Base-by-base conservation (phyloP, 2,888 invertebrate species). In the Onchidella celtica region DNA sequence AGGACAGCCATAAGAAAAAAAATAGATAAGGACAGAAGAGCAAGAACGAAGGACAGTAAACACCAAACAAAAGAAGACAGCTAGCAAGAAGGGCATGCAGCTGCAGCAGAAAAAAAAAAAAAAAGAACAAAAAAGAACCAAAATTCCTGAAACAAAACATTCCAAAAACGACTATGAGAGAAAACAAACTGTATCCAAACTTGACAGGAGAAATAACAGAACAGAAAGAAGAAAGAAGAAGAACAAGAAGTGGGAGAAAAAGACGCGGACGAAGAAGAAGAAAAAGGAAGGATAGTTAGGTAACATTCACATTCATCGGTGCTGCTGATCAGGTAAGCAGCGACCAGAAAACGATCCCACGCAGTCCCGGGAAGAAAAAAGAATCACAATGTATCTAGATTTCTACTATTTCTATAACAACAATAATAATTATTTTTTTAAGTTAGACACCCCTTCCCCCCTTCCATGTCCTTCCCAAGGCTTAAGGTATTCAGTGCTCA, bases 51-150 rank as follows among this genome's bases (percentile, higher is more conserved):
- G 36, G 61, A 74, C 17, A 34, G 61, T 61, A 59, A 73, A 47
- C 27, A 34, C 57, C 59, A 73, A 34, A 57, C 29, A 73, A 32
- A 73, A 34, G 32, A 27, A 73, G 73, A 73, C 14, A 57, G 57
- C 57, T 29, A 59, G 29, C 11, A 32, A 59, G 59, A 70, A 17
- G 27, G 38, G 47, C 24, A 70, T n/a, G 27, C 6, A 40, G 27
- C 21, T 3, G 14, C 27, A 57, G 57, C 21, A 57, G 57, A 57
- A n/a, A n/a, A n/a, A n/a, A n/a, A n/a, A n/a, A n/a, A n/a, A n/a
- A n/a, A n/a, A n/a, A n/a, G n/a, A n/a, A n/a, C n/a, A n/a, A n/a
- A n/a, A n/a, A n/a, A n/a, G n/a, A 32, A 14, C n/a, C 29, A 11
- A 32, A 32, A 11, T 6, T 6, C 11, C 29, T 17, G 68, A 68